These are phyloP conservation scores for Jacana jacana DNA, from an alignment of 2,113 vertebrate genomes.

Conservation along the genomic window DNA sequence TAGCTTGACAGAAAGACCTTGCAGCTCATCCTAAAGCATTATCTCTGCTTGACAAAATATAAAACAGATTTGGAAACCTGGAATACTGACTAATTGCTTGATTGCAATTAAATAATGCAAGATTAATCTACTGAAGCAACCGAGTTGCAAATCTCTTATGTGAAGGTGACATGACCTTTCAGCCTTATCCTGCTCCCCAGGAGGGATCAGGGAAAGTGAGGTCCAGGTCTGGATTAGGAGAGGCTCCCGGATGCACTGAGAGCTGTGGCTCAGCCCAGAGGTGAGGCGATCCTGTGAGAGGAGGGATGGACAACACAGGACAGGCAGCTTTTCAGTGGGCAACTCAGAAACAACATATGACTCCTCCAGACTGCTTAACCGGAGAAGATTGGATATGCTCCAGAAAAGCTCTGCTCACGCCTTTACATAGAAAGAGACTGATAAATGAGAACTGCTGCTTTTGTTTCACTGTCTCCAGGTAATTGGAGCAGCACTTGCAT, in stretches of 20 bases:
- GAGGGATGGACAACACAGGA: not conserved
- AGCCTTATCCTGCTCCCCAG: not conserved
- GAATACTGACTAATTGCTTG: not conserved
- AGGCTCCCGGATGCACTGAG: rapidly evolving
- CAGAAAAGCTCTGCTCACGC: not conserved
- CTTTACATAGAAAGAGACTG: not conserved
- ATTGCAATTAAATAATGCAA: not conserved
- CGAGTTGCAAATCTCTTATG: not conserved
- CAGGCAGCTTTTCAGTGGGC: not conserved
- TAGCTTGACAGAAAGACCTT: not conserved
- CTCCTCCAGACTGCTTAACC: not conserved
- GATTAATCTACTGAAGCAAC: not conserved
- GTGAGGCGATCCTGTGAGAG: not conserved
- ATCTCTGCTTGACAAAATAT: not conserved
- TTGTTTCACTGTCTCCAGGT: not conserved
- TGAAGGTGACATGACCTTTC: rapidly evolving
- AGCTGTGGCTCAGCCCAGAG: not conserved
- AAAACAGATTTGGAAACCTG: not conserved
- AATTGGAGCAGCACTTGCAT: not conserved
- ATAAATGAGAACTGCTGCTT: not conserved
- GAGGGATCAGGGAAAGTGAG: rapidly evolving
- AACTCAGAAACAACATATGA: not conserved
- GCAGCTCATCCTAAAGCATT: not conserved
- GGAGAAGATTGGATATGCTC: not conserved
- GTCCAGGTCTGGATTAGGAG: not conserved